phyloP scores from a whole-genome alignment of 2,113 vertebrate species.

The Naja naja region DNA sequence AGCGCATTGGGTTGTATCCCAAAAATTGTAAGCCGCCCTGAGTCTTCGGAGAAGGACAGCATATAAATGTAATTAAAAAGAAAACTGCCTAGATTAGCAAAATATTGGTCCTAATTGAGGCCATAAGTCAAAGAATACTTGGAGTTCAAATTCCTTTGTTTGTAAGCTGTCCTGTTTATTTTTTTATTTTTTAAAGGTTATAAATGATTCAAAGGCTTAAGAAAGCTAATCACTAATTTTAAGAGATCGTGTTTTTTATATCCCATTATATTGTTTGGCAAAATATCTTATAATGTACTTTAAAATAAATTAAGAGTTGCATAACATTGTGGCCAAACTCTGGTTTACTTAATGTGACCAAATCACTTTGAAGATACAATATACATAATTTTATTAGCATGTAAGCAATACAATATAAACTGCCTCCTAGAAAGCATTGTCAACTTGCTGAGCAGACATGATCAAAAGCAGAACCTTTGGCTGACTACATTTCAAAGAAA shows the following conservation, averaged over 20 bases:
- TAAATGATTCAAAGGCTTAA: neutral
- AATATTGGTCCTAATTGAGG: neutral
- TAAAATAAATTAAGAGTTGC: neutral
- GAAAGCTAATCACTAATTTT: neutral
- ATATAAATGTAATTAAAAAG: too few relatives aligned
- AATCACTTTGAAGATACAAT: neutral
- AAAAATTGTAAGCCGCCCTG: too few relatives aligned
- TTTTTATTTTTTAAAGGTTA: too few relatives aligned
- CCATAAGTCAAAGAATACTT: neutral
- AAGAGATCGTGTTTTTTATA: neutral
- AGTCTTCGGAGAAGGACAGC: too few relatives aligned
- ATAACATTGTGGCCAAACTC: neutral
- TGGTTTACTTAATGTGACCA: neutral
- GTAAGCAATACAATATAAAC: neutral
- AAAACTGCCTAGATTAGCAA: neutral
- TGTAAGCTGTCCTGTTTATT: too few relatives aligned
- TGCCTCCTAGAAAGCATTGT: neutral
- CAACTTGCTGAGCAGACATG: neutral
- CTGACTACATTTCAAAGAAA: neutral
- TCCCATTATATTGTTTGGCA: neutral
- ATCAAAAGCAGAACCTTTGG: neutral
- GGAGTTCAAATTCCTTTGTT: neutral
- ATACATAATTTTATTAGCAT: neutral
- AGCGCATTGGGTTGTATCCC: too few relatives aligned
- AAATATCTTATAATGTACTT: neutral